Percentiles rank a stretch among this genome's conserved stretches.
phyloP scores from a whole-genome alignment of 1,140 invertebrate species.

The Drosophila ercepeae region DNA sequence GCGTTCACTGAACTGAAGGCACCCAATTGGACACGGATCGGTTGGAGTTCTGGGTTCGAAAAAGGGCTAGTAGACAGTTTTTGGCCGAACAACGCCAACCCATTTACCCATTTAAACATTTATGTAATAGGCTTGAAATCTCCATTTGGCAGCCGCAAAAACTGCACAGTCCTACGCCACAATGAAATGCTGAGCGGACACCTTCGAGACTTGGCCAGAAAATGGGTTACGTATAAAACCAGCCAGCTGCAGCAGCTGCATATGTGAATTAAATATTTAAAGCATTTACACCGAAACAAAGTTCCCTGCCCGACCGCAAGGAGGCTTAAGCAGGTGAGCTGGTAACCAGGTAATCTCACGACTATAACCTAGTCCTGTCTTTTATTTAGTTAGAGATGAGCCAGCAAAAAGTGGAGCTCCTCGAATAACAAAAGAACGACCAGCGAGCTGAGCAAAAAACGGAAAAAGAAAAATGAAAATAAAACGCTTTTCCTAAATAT shows the following conservation, averaged over 20 bases:
- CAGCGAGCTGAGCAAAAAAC: slow-evolving; percentile 9
- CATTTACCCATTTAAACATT: slow-evolving; percentile 75
- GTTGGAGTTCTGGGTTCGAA: slow-evolving; percentile 4
- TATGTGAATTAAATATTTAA: slow-evolving; percentile 66
- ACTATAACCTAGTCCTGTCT: slow-evolving; percentile 24
- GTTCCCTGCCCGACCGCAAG: slow-evolving; percentile 52
- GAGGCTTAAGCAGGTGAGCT: slow-evolving; percentile 54
- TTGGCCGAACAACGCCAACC: slow-evolving; percentile 49
- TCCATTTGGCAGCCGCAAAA: slow-evolving; percentile 70
- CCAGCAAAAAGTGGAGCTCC: slow-evolving; percentile 1
- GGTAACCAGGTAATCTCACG: slow-evolving; percentile 41
- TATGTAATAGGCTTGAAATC: slow-evolving; percentile 78
- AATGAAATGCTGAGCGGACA: slow-evolving; percentile 28
- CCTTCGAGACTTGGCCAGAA: slow-evolving; percentile 6
- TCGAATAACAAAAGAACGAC: slow-evolving; percentile 3
- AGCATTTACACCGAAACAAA: slow-evolving; percentile 42
- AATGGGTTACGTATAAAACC: not conserved
- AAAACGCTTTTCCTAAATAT: not conserved
- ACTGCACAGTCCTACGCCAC: slow-evolving; percentile 56
- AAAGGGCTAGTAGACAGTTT: slow-evolving; percentile 41
- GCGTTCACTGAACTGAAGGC: slow-evolving; percentile 59
- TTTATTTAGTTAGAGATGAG: slow-evolving; percentile 49
- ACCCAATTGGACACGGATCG: slow-evolving; percentile 28
- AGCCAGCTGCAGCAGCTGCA: slow-evolving; percentile 35
- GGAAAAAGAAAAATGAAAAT: slow-evolving; percentile 6